These are phyloP conservation scores for Coturnix japonica DNA, from an alignment of 2,113 vertebrate species.

Conservation along the genomic window DNA sequence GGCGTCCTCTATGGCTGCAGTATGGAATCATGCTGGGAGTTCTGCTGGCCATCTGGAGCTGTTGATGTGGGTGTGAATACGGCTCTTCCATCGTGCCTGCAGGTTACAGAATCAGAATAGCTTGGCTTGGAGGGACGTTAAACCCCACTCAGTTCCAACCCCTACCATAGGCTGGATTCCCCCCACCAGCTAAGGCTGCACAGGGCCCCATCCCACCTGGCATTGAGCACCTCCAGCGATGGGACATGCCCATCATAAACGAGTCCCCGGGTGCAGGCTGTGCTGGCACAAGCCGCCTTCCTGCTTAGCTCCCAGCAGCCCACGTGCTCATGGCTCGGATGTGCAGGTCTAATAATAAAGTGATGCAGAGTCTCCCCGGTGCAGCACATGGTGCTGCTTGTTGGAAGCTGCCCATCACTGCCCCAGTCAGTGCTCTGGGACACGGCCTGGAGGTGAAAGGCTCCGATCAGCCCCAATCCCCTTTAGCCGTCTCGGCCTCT, in stretches of 20 bases:
- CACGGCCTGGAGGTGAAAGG: background rate
- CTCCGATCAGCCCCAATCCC: constrained; percentile 37
- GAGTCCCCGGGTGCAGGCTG: background rate
- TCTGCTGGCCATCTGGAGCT: constrained; percentile 18
- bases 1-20: background rate
- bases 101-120: background rate
- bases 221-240: background rate
- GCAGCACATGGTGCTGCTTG: background rate
- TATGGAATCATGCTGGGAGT: background rate
- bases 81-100: background rate
- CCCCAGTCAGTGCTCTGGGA: rapidly evolving
- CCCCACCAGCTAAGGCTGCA: background rate
- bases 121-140: too few species aligned
- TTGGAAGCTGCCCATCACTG: background rate
- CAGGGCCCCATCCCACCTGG: background rate
- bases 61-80: constrained; percentile 20
- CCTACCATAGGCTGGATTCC: too few species aligned
- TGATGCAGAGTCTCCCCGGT: background rate
- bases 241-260: too few species aligned
- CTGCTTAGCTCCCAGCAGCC: background rate
- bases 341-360: background rate
- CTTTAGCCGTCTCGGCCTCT: constrained; percentile 54
- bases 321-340: background rate
- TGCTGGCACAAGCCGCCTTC: background rate
- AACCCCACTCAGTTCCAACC: too few species aligned